phyloP scores from a whole-genome alignment of 2,113 vertebrate genomes.

The Nannobrachium achirus region DNA sequence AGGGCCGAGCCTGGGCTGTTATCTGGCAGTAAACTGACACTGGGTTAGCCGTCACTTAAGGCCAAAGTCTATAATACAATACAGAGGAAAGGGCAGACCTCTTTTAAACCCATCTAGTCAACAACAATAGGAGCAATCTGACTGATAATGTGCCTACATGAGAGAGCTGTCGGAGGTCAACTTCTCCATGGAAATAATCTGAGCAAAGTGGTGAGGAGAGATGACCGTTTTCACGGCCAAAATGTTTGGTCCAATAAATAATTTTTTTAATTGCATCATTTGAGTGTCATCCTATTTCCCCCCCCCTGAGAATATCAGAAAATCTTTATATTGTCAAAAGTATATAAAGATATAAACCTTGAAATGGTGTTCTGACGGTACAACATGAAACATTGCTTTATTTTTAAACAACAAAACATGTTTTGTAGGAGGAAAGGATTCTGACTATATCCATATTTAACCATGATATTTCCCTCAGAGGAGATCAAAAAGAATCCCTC shows the following conservation, averaged over 20 bases:
- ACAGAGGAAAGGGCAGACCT: constrained; percentile 58
- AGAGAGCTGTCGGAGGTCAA: constrained; percentile 48
- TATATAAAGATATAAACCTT: no score
- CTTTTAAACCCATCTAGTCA: constrained; percentile 42
- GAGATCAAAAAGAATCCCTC: no score
- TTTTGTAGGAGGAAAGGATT: no score
- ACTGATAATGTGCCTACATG: constrained; percentile 59
- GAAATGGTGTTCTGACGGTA: no score
- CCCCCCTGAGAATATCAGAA: no score
- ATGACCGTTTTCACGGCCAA: constrained; percentile 26
- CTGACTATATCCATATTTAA: no score
- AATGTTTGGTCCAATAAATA: constrained; percentile 12
- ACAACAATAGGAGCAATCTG: constrained; percentile 65
- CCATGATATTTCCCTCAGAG: no score
- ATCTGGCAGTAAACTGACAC: constrained; percentile 77
- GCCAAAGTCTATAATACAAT: constrained; percentile 65
- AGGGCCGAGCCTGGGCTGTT: constrained; percentile 65
- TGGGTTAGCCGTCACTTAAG: constrained; percentile 72
- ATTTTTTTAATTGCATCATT: no score
- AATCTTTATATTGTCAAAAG: no score
- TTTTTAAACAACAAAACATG: no score
- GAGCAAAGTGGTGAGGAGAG: background rate
- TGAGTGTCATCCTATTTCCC: no score
- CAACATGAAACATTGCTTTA: no score
- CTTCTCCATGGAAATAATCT: constrained; percentile 34